Conservation (phyloP, 2,797 vertebrate species). For the Lerista edwardsae region DNA sequence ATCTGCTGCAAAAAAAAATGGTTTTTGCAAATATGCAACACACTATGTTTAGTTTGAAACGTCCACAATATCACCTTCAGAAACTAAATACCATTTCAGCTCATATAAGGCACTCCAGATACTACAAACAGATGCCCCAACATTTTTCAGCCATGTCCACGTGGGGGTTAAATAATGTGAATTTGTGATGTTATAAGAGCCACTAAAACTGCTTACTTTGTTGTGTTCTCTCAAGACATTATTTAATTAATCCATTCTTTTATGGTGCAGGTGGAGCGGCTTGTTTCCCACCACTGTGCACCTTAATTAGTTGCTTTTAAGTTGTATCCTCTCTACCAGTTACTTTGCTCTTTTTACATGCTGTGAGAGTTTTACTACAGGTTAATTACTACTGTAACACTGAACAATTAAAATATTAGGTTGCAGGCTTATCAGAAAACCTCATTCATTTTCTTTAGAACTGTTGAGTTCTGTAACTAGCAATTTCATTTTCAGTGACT, state of each 20-base stretch:
- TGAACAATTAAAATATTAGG: slow-evolving; percentile 18
- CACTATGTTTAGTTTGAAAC: background rate
- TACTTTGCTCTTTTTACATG: background rate
- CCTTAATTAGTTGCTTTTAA: slow-evolving; percentile 11
- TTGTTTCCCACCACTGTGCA: background rate
- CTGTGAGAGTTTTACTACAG: slow-evolving; percentile 6
- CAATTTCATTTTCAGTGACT: background rate
- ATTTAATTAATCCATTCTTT: slow-evolving; percentile 26
- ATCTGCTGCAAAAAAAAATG: background rate
- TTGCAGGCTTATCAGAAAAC: background rate
- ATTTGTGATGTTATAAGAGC: slow-evolving; percentile 1
- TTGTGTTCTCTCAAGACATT: background rate
- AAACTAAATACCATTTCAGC: background rate
- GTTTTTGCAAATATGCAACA: background rate
- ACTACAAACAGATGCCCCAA: background rate
- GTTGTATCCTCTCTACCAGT: background rate
- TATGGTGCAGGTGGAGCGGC: background rate
- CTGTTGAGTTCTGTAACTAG: background rate
- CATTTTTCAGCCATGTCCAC: background rate
- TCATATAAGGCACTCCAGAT: background rate
- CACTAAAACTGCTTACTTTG: slow-evolving; percentile 1
- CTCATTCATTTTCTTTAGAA: background rate
- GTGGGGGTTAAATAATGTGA: background rate
- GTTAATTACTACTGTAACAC: slow-evolving; percentile 5
- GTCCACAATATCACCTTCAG: background rate